These are phyloP conservation scores for Bombylius discolor DNA, from an alignment of 2,888 invertebrate species.

Conservation along the genomic window DNA sequence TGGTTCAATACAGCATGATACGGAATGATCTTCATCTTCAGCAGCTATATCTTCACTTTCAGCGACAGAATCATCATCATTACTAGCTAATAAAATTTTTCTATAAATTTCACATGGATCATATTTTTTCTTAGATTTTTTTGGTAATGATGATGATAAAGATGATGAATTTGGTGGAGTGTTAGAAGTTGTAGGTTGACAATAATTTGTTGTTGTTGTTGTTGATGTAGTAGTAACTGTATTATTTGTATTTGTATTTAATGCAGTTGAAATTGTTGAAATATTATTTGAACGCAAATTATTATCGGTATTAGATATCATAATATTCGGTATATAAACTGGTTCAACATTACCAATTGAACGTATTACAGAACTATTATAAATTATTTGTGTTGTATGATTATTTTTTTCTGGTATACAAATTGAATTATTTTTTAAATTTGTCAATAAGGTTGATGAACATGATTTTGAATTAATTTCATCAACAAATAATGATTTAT, in stretches of 20 bases:
- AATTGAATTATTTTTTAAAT: no score
- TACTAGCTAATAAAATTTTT: slow-evolving; percentile 22
- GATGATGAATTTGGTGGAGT: background rate
- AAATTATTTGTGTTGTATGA: slow-evolving; percentile 9
- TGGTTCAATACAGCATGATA: background rate
- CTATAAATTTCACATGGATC: slow-evolving; percentile 26
- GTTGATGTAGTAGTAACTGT: no score
- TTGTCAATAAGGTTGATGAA: no score
- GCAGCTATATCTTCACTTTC: slow-evolving; percentile 6
- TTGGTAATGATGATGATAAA: background rate
- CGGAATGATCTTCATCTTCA: background rate
- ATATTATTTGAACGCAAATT: background rate
- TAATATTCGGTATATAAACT: slow-evolving; percentile 20
- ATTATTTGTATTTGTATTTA: no score
- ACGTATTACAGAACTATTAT: slow-evolving; percentile 29
- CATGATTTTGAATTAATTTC: background rate
- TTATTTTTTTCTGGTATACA: background rate
- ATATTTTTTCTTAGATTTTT: slow-evolving; percentile 20
- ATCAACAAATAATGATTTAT: no score
- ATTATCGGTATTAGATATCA: background rate
- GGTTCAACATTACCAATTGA: slow-evolving; percentile 32
- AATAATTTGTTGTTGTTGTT: no score
- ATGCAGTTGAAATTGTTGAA: no score
- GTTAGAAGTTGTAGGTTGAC: background rate
- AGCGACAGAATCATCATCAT: slow-evolving; percentile 16